phyloP scores from a whole-genome alignment of 1,140 invertebrate genomes.

The Bombus soroeensis region DNA sequence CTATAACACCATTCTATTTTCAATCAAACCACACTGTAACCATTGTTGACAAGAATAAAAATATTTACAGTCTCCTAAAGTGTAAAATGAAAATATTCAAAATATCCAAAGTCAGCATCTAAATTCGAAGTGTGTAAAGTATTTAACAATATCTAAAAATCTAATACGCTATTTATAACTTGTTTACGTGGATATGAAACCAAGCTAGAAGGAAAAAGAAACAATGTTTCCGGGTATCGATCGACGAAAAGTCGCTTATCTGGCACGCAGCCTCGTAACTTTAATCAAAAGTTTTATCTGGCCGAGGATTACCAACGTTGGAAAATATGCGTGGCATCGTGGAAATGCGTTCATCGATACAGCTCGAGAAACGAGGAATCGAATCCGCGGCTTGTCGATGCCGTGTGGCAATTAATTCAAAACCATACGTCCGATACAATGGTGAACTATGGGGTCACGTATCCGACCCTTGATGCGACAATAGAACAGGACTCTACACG shows the following conservation, averaged over 20 bases:
- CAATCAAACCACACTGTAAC: too few species aligned
- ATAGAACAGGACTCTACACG: constrained; percentile 27
- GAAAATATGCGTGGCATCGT: constrained; percentile 8
- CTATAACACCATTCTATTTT: neutral
- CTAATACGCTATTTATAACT: neutral
- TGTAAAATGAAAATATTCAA: neutral
- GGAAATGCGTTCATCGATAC: neutral
- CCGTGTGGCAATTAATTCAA: constrained; percentile 64
- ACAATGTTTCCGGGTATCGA: neutral
- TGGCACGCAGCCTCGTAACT: constrained; percentile 11
- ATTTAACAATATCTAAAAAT: neutral
- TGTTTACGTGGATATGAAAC: neutral
- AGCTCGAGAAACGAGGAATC: neutral
- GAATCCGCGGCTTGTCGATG: constrained; percentile 7
- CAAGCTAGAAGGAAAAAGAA: neutral
- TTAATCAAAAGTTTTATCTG: constrained; percentile 39
- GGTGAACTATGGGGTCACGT: constrained; percentile 49
- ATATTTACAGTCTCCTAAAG: neutral
- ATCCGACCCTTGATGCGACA: constrained; percentile 57
- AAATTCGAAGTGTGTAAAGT: too few species aligned
- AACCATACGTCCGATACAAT: constrained; percentile 59
- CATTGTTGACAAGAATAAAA: neutral
- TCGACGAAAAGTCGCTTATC: constrained; percentile 19
- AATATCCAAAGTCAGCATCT: neutral
- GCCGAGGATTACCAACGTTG: constrained; percentile 10